Base-by-base conservation (phyloP, 2,888 invertebrate genomes). In the Romanomermis culicivorax region DNA sequence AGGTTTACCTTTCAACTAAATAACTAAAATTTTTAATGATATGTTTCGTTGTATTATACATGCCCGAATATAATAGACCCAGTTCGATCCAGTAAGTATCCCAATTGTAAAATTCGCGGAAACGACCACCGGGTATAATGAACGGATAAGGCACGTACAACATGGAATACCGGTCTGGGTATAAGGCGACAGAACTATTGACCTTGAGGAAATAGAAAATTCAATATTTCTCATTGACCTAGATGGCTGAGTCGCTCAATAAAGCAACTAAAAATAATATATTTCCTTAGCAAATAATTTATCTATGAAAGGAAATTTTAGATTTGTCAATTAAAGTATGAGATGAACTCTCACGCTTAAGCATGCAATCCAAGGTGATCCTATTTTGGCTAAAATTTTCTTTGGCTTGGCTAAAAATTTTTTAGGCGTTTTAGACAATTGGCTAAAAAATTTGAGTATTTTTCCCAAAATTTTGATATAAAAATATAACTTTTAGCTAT, bases 81-180 rank as follows among this genome's bases (percentile, higher is more conserved):
- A 64, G 64, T 54, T 89, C 75, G 57, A 87, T 84, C 89, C 89
- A 91, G 68, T 85, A 91, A 0, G 87, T 85, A 70, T 91, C 91
- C 89, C 91, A 89, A 70, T 89, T 89, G 71, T 88, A 89, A 53
- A 71, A 71, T 61, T 73, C 75, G 42, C 73, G 64, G 61, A 75
- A 75, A 60, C 91, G 76, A 17, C 70, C 84, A 77, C 67, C 85
- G 64, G 59, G 85, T 77, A 89, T 81, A 49, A 76, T 70, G 59
- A 74, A 72, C 1, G 70, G 69, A 68, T 89, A 77, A 0, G 83
- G 79, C 1, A 89, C 82, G 61, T 83, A 83, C 63, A 89, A 82
- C 60, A 89, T 80, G 56, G 88, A 88, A 73, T 86, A 86, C 36
- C 68, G 60, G 1, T 65, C 61, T 1, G 63, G 66, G 42, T 69